Percentiles rank a stretch among this genome's conserved stretches.
Conservation (phyloP, 2,888 invertebrate genomes). For the Eugnorisma glareosa region DNA sequence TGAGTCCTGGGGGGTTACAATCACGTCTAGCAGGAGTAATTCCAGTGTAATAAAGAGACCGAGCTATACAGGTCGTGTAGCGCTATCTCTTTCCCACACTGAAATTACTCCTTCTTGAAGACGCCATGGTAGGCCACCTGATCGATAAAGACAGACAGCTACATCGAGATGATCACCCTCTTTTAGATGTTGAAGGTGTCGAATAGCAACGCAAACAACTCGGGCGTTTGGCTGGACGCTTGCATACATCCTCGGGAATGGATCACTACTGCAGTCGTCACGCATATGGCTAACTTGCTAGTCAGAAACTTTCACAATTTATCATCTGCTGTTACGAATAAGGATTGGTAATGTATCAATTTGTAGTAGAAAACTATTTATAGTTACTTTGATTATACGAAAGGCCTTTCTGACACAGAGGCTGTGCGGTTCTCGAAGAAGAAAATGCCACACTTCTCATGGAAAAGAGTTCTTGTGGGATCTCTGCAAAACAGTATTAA, state of each 20-base stretch:
- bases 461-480: neutral
- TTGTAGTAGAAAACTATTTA: neutral
- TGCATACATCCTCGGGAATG: slow-evolving; percentile 98
- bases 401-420: neutral
- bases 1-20: too few relatives aligned
- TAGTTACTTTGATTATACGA: neutral
- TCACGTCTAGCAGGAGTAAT: too few relatives aligned
- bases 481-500: neutral
- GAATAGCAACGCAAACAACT: slow-evolving; percentile 92
- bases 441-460: neutral
- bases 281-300: slow-evolving; percentile 93
- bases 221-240: slow-evolving; percentile 94
- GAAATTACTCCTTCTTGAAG: too few relatives aligned
- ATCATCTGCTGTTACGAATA: slow-evolving; percentile 93
- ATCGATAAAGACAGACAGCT: neutral
- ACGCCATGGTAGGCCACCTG: too few relatives aligned
- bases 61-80: too few relatives aligned
- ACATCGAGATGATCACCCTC: neutral
- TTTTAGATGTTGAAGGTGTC: slow-evolving; percentile 92
- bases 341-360: slow-evolving; percentile 92
- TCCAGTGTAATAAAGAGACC: too few relatives aligned
- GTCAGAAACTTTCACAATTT: slow-evolving; percentile 92
- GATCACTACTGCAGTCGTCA: slow-evolving; percentile 95
- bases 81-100: too few relatives aligned
- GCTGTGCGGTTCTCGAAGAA: neutral